Conservation (phyloP, 2,797 vertebrate genomes). For the Eupleurogrammus muticus region DNA sequence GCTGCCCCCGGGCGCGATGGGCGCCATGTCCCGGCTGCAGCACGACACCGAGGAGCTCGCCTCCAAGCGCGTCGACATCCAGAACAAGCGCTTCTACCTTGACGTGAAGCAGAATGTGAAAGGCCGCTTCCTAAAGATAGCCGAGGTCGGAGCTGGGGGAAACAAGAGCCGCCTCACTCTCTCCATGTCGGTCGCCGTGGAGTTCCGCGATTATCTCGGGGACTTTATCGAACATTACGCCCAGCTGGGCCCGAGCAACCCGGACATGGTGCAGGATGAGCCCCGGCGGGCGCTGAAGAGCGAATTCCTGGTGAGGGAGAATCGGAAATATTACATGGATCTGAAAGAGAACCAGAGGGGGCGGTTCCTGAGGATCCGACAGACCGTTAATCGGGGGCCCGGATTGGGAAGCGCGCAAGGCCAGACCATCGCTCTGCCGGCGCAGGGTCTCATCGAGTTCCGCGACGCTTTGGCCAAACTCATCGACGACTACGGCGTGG, state of each 20-base stretch:
- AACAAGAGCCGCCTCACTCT: slow-evolving; percentile 97
- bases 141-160: slow-evolving; percentile 97
- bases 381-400: slow-evolving; percentile 98
- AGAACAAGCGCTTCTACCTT: slow-evolving; percentile 99
- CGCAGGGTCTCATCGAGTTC: slow-evolving; percentile 98
- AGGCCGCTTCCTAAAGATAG: slow-evolving; percentile 99
- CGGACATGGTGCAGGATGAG: slow-evolving; percentile 95
- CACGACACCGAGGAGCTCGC: slow-evolving; percentile 98
- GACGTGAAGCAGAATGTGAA: slow-evolving; percentile 99
- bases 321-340: slow-evolving; percentile 99
- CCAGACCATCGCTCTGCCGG: slow-evolving; percentile 97
- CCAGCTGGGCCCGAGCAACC: slow-evolving; percentile 95
- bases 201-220: slow-evolving; percentile 98
- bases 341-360: slow-evolving; percentile 99
- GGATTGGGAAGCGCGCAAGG: slow-evolving; percentile 96
- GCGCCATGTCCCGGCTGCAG: slow-evolving; percentile 91
- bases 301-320: slow-evolving; percentile 97
- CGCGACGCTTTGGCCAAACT: slow-evolving; percentile 98
- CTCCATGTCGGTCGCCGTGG: slow-evolving; percentile 96
- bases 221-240: slow-evolving; percentile 99
- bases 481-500: slow-evolving; percentile 98
- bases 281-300: slow-evolving; percentile 96
- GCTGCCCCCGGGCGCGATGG: slow-evolving; percentile 86
- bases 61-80: slow-evolving; percentile 98
- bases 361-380: slow-evolving; percentile 96